Evolutionary conservation across 2,888 invertebrate species (phyloP).

Genomic region (Nymphalis polychloros): DNA sequence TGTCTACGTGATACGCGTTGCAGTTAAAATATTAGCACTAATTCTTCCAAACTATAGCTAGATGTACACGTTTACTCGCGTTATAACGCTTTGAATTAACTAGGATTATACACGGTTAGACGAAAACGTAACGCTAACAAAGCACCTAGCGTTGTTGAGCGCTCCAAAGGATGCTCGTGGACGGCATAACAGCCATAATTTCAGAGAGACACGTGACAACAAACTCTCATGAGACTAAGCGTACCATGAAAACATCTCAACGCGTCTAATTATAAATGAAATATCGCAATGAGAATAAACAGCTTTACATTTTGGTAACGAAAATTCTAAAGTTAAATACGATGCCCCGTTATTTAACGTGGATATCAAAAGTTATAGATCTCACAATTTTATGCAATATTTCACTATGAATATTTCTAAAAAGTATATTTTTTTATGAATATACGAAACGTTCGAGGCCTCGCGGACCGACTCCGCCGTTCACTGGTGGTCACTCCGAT

Average conservation of each 20-base stretch:
- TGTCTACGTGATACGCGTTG: conserved; percentile 44
- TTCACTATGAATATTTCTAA: too few species aligned
- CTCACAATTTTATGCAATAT: too few species aligned
- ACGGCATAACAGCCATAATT: conserved; percentile 24
- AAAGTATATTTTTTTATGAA: too few species aligned
- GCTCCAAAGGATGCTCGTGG: conserved; percentile 21
- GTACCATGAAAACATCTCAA: conserved; percentile 23
- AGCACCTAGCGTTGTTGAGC: conserved; percentile 12
- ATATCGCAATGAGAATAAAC: conserved; percentile 13
- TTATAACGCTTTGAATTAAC: conserved; percentile 15
- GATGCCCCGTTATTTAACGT: too few species aligned
- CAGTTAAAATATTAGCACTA: conserved; percentile 48
- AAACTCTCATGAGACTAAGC: conserved; percentile 25
- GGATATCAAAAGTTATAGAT: too few species aligned
- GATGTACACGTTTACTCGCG: conserved; percentile 8
- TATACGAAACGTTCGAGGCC: conserved; percentile 70
- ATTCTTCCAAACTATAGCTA: conserved; percentile 23
- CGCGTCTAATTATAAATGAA: conserved; percentile 25
- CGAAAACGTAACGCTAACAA: conserved; percentile 15
- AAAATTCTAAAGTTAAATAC: conserved; percentile 2
- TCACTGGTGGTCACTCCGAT: conserved; percentile 70
- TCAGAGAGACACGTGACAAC: conserved; percentile 23
- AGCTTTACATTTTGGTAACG: conserved; percentile 7
- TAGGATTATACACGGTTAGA: conserved; percentile 14
- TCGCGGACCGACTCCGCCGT: conserved; percentile 69